Percentiles rank a stretch among this genome's conserved stretches.
Conservation (phyloP, 2,888 invertebrate genomes). For the Sinohyriopsis cumingii region DNA sequence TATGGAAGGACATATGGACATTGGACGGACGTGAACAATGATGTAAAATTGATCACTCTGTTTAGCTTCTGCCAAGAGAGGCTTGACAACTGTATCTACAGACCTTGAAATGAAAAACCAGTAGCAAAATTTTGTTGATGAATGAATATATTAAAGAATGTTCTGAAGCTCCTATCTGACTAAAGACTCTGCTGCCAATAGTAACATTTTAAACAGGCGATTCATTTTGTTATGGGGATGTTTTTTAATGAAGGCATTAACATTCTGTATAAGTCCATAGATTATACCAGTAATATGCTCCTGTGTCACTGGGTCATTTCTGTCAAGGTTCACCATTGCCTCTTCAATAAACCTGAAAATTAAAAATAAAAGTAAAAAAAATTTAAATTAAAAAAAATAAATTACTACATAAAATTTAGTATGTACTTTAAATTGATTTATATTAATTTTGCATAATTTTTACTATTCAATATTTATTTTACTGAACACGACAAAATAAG, state of each 20-base stretch:
- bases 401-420: neutral
- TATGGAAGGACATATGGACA: too few relatives aligned
- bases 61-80: too few relatives aligned
- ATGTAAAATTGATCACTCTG: too few relatives aligned
- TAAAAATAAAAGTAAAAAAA: neutral
- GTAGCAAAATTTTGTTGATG: too few relatives aligned
- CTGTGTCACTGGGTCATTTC: constrained; percentile 82
- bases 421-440: neutral
- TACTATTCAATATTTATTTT: too few relatives aligned
- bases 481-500: too few relatives aligned
- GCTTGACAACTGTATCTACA: too few relatives aligned
- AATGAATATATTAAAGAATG: too few relatives aligned
- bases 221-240: constrained; percentile 80
- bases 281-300: constrained; percentile 88
- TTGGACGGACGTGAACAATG: too few relatives aligned
- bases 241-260: constrained; percentile 80
- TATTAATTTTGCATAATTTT: too few relatives aligned
- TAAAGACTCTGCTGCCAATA: constrained; percentile 77
- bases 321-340: constrained; percentile 87
- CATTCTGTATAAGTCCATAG: constrained; percentile 83
- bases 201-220: constrained; percentile 81
- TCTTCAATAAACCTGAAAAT: constrained; percentile 86
- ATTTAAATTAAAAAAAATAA: neutral
- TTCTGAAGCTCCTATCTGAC: constrained; percentile 15
- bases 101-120: too few relatives aligned